Percentiles rank a stretch among this genome's conserved stretches.
phyloP scores from a whole-genome alignment of 1,140 invertebrate species.

The Dolichoris vasculosae region DNA sequence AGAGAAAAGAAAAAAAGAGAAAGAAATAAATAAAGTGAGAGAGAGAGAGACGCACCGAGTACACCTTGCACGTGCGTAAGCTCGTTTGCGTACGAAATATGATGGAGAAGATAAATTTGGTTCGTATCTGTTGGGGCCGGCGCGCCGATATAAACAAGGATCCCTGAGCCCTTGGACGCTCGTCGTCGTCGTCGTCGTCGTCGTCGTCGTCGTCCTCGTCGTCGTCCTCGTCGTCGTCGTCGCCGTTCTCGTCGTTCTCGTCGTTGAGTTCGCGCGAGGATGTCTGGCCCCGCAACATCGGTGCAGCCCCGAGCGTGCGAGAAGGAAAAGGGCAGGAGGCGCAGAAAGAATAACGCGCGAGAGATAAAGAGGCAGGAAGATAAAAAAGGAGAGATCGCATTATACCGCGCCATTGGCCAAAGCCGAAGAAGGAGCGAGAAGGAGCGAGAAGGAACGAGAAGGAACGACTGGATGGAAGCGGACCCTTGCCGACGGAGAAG shows the following conservation, averaged over 20 bases:
- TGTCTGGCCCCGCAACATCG: not conserved
- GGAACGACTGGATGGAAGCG: not conserved
- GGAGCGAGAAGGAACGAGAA: not conserved
- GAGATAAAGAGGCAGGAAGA: conserved; percentile 43
- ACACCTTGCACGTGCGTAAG: conserved; percentile 27
- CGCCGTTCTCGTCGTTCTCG: not conserved
- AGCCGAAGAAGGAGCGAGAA: not conserved
- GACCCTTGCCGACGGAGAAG: not conserved
- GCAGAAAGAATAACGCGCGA: not conserved
- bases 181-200: not conserved
- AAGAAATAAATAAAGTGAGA: not conserved
- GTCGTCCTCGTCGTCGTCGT: too few relatives aligned
- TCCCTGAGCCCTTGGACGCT: not conserved
- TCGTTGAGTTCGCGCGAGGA: not conserved
- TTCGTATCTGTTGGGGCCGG: conserved; percentile 8
- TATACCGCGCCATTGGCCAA: not conserved
- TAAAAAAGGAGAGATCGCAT: conserved; percentile 35
- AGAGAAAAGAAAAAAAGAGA: not conserved
- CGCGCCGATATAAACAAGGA: conserved; percentile 33
- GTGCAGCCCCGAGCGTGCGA: not conserved
- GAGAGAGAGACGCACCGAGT: too few relatives aligned
- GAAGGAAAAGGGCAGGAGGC: conserved; percentile 1
- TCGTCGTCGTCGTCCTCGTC: too few relatives aligned
- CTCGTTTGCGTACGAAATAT: conserved; percentile 57
- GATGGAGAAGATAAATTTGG: conserved; percentile 53